A percentile compares a stretch with the other conserved stretches of the same genome.
These are phyloP conservation scores for Poecilia picta DNA, from an alignment of 2,797 vertebrate species.

Conservation along the genomic window DNA sequence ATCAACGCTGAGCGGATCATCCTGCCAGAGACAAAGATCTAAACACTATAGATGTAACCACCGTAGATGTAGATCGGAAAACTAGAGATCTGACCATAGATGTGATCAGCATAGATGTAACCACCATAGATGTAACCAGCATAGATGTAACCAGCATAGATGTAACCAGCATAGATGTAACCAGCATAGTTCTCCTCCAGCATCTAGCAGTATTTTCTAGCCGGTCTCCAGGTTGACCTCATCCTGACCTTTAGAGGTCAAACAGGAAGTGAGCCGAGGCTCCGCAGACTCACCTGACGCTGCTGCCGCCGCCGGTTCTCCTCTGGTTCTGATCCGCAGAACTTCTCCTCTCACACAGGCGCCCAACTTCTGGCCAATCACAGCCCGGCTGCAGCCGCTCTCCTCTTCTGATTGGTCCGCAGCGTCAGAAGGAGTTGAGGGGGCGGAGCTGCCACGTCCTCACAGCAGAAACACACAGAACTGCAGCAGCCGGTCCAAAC, in stretches of 20 bases:
- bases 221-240: not conserved
- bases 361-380: constrained; percentile 47
- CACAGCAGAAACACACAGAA: constrained; percentile 1
- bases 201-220: too few relatives aligned
- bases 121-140: too few relatives aligned
- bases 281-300: constrained; percentile 9
- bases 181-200: too few relatives aligned
- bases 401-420: constrained; percentile 62
- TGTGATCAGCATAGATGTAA: too few relatives aligned
- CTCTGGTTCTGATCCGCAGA: not conserved
- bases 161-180: too few relatives aligned
- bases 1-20: constrained; percentile 82
- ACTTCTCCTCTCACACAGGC: not conserved
- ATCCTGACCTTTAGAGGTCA: not conserved
- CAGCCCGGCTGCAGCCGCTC: not conserved
- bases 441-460: constrained; percentile 5
- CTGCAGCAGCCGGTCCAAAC: not conserved
- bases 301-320: not conserved
- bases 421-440: constrained; percentile 13
- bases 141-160: too few relatives aligned
- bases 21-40: constrained; percentile 66
- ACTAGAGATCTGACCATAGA: too few relatives aligned
- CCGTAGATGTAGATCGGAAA: too few relatives aligned
- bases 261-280: not conserved
- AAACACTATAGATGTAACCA: not conserved